Evolutionary conservation across 2,888 invertebrate genomes (phyloP).

Genomic region (Taenaris catops): DNA sequence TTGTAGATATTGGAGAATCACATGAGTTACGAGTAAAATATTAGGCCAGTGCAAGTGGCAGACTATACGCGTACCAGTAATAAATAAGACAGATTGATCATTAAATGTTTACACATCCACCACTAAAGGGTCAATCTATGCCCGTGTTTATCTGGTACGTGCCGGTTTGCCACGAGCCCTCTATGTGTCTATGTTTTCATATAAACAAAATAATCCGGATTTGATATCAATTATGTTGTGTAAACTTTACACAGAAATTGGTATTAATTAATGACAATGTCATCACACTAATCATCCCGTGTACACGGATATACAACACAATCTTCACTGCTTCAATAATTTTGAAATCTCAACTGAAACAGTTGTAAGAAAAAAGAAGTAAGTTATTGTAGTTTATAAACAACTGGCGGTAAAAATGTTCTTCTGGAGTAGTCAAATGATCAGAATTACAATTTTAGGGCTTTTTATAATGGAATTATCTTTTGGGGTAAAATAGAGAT

Average conservation of each 20-base stretch:
- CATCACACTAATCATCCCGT: not conserved
- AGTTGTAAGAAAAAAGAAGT: no score
- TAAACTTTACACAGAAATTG: slow-evolving; percentile 1
- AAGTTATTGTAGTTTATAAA: no score
- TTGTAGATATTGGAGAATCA: no score
- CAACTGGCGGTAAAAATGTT: no score
- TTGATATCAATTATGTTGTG: slow-evolving; percentile 9
- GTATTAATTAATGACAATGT: not conserved
- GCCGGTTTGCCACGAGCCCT: slow-evolving; percentile 45
- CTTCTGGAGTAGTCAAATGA: no score
- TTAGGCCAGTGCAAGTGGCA: not conserved
- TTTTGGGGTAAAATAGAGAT: no score
- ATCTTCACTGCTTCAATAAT: no score
- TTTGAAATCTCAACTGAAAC: no score
- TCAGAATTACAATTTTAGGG: no score
- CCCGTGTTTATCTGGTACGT: slow-evolving; percentile 33
- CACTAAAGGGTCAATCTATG: slow-evolving; percentile 34
- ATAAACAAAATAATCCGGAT: slow-evolving; percentile 25
- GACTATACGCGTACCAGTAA: slow-evolving; percentile 10
- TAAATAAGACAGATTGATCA: slow-evolving; percentile 11
- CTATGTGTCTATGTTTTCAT: slow-evolving; percentile 21
- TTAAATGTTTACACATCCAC: slow-evolving; percentile 15
- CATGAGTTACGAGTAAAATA: slow-evolving; percentile 7
- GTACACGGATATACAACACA: no score
- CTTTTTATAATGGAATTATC: no score